These are phyloP conservation scores for Entosphenus tridentatus DNA, from an alignment of 2,113 vertebrate genomes.

Conservation along the genomic window DNA sequence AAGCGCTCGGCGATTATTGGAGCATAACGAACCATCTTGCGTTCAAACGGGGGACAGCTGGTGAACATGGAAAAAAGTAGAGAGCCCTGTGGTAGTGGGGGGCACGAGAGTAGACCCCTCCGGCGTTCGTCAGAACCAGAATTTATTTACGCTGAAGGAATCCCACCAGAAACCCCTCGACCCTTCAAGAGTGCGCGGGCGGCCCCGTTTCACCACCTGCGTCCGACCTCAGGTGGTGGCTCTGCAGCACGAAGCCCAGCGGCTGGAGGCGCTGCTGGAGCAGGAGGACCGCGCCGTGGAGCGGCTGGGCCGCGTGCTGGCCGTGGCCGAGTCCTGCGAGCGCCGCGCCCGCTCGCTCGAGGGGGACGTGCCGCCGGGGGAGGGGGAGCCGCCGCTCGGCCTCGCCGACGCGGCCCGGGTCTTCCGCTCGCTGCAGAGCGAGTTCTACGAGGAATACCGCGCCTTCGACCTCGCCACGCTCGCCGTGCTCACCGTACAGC, in stretches of 20 bases:
- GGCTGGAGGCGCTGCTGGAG: slow-evolving; percentile 33
- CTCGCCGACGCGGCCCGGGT: slow-evolving; percentile 48
- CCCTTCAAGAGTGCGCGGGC: no score
- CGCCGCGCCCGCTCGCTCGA: slow-evolving; percentile 25
- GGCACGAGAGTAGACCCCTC: no score
- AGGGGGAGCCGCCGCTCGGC: slow-evolving; percentile 24
- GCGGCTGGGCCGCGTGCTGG: slow-evolving; percentile 56
- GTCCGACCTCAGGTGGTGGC: slow-evolving; percentile 25
- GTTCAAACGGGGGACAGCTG: no score
- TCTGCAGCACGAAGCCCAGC: slow-evolving; percentile 54
- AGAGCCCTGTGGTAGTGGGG: no score
- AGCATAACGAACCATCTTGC: no score
- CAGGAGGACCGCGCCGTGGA: slow-evolving; percentile 38
- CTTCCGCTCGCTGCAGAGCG: slow-evolving; percentile 64
- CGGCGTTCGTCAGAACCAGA: no score
- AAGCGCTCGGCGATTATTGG: no score
- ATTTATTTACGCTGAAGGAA: no score
- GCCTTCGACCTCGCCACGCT: slow-evolving; percentile 57
- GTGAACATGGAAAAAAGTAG: no score
- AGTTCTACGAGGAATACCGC: slow-evolving; percentile 77
- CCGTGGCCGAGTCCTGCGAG: slow-evolving; percentile 62
- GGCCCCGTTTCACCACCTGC: no score
- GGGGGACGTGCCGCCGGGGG: background rate
- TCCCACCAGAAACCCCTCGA: no score
- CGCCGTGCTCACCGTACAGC: slow-evolving; percentile 63